Evolutionary conservation across 23 tunicate species (phyloP).

Genomic region (Trididemnum miniatum): DNA sequence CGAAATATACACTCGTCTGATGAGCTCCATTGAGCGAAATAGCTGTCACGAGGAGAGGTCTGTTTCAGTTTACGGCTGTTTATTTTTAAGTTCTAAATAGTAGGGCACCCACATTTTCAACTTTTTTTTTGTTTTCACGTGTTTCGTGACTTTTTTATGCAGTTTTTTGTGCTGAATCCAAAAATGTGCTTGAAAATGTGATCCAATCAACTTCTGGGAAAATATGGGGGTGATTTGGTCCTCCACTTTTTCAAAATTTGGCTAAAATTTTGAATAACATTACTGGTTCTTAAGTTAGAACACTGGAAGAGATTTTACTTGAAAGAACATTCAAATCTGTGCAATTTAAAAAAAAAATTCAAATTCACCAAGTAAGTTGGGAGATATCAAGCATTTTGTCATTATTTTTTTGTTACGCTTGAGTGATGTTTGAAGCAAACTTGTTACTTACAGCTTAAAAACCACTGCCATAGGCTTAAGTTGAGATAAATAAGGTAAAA

Average conservation of each 20-base stretch:
- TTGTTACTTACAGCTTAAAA: not conserved
- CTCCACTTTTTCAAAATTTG: not conserved
- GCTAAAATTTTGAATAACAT: not conserved
- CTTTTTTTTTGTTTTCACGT: conserved; percentile 4
- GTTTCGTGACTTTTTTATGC: conserved; percentile 9
- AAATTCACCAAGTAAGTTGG: not conserved
- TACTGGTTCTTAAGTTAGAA: not conserved
- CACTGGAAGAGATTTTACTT: not conserved
- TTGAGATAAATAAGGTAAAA: not conserved
- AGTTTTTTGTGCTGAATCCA: conserved; percentile 26
- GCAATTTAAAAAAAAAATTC: not conserved
- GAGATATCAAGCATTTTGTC: not conserved
- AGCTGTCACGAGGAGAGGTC: no score
- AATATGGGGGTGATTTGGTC: not conserved
- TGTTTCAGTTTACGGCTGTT: no score
- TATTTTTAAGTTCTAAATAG: no score
- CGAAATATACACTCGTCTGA: no score
- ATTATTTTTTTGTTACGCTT: conserved; percentile 12
- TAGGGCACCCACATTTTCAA: no score
- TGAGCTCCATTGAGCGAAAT: no score
- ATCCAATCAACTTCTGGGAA: conserved; percentile 10
- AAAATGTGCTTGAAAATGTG: conserved; percentile 23
- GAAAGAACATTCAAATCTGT: not conserved
- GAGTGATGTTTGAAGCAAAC: conserved; percentile 5
- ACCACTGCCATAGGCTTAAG: not conserved